A percentile compares a stretch with the other conserved stretches of the same genome.
Evolutionary conservation across 35 echinoderm and acorn worm species (phyloP).

Genomic region (Stichopus chloronotus): DNA sequence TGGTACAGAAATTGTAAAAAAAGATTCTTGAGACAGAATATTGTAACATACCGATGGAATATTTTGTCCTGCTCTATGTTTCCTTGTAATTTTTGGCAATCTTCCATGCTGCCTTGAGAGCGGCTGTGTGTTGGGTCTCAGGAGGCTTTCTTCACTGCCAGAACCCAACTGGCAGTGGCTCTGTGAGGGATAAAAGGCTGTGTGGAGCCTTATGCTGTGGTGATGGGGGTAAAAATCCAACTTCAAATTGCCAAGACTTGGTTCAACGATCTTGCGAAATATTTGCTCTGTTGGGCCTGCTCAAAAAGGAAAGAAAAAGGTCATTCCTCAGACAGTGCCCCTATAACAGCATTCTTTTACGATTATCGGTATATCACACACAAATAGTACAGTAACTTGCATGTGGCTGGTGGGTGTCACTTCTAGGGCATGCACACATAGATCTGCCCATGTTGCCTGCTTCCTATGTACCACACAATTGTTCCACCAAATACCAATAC

Average conservation of each 20-base stretch:
- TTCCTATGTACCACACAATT: too few relatives aligned
- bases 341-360: not conserved
- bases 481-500: too few relatives aligned
- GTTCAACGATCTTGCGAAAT: conserved; percentile 45
- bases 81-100: conserved; percentile 25
- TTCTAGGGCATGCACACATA: too few relatives aligned
- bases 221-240: conserved; percentile 47
- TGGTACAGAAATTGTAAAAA: too few relatives aligned
- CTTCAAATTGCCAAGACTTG: conserved; percentile 52
- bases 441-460: too few relatives aligned
- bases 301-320: not conserved
- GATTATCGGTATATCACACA: too few relatives aligned
- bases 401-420: too few relatives aligned
- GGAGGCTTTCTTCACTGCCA: not conserved
- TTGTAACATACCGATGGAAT: not conserved
- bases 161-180: conserved; percentile 36
- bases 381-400: too few relatives aligned
- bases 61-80: not conserved
- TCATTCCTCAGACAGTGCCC: not conserved
- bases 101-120: not conserved
- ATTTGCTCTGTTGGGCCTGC: conserved; percentile 33
- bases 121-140: conserved; percentile 12
- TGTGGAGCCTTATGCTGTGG: conserved; percentile 42
- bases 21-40: too few relatives aligned
- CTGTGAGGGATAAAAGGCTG: conserved; percentile 41